Conservation (phyloP, 2,888 invertebrate genomes). For the Hyposoter didymator region DNA sequence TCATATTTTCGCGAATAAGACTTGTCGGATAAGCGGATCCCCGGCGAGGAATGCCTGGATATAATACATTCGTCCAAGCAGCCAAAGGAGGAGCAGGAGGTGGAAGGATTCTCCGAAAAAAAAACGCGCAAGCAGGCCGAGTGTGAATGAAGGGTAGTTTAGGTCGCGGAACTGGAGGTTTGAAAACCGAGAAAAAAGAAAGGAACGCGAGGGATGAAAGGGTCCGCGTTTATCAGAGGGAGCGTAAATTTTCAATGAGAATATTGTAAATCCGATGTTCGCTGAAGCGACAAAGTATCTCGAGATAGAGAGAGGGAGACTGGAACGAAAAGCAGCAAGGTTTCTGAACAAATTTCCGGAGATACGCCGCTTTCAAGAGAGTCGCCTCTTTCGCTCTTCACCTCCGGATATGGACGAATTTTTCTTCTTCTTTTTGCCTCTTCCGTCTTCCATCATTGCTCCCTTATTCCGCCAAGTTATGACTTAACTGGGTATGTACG, state of each 20-base stretch:
- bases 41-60: neutral
- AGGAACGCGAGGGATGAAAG: neutral
- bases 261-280: constrained; percentile 76
- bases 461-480: neutral
- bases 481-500: neutral
- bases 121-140: neutral
- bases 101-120: neutral
- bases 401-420: constrained; percentile 13
- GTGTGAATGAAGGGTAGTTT: constrained; percentile 2
- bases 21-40: neutral
- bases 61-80: neutral
- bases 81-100: neutral
- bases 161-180: neutral
- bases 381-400: neutral
- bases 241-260: constrained; percentile 77
- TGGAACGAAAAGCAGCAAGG: constrained; percentile 3
- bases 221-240: constrained; percentile 53
- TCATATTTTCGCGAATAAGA: neutral
- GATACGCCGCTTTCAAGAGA: neutral
- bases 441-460: constrained; percentile 3
- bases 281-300: constrained; percentile 76
- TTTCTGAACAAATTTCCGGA: constrained; percentile 27
- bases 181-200: neutral
- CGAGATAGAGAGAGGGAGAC: constrained; percentile 18
- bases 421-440: neutral